phyloP scores from a whole-genome alignment of 2,113 vertebrate species.

The Bettongia penicillata region DNA sequence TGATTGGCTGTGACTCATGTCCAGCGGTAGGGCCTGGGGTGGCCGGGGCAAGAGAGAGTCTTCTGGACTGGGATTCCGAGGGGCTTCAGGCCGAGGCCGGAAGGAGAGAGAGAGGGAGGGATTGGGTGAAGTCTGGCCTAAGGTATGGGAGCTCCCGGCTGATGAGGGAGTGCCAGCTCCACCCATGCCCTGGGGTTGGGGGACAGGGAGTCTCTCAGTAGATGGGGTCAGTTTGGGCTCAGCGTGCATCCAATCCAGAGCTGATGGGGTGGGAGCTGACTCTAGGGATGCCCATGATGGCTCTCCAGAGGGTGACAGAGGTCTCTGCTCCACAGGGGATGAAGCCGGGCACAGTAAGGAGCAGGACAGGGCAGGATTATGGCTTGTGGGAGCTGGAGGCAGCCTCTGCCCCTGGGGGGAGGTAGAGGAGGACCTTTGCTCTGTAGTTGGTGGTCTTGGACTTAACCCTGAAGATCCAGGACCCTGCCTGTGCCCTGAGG shows the following conservation, averaged over 20 bases:
- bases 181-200: constrained; percentile 34
- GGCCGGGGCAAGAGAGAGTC: constrained; percentile 50
- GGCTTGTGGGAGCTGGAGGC: constrained; percentile 52
- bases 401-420: constrained; percentile 61
- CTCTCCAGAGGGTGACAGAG: constrained; percentile 62
- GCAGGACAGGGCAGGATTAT: constrained; percentile 48
- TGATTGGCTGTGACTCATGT: constrained; percentile 50
- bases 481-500: background rate
- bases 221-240: background rate
- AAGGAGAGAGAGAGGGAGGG: constrained; percentile 63
- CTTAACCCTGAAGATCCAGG: background rate
- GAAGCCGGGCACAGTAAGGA: background rate
- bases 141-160: background rate
- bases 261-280: background rate
- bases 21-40: constrained; percentile 67
- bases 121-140: constrained; percentile 37
- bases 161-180: constrained; percentile 25
- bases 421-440: constrained; percentile 62
- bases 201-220: constrained; percentile 40
- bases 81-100: constrained; percentile 70
- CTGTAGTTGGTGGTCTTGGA: constrained; percentile 40
- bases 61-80: constrained; percentile 51
- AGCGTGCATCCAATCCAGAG: constrained; percentile 33
- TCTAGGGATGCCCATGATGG: background rate
- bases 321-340: constrained; percentile 40